These are phyloP conservation scores for Spodoptera picta DNA, from an alignment of 2,888 invertebrate species.

Conservation along the genomic window DNA sequence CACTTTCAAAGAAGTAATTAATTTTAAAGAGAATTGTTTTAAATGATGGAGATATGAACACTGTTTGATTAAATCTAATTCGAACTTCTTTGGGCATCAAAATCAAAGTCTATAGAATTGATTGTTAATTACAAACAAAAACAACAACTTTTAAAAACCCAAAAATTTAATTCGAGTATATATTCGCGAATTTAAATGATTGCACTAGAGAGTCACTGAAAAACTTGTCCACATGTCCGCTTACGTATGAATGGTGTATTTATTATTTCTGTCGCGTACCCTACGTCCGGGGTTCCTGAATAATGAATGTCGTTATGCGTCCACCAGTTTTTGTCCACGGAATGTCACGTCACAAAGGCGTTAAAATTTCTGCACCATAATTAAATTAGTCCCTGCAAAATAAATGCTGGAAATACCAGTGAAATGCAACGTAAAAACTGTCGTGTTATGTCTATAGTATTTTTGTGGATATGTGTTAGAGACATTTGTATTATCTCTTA, in stretches of 20 bases:
- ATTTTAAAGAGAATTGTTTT: not conserved
- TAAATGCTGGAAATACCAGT: slow-evolving; percentile 13
- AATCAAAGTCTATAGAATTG: too few species aligned
- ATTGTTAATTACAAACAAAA: too few species aligned
- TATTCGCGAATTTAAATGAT: slow-evolving; percentile 6
- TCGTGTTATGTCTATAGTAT: slow-evolving; percentile 30
- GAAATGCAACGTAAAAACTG: slow-evolving; percentile 14
- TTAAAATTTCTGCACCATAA: slow-evolving; percentile 24
- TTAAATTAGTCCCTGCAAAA: slow-evolving; percentile 19
- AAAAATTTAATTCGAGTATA: slow-evolving; percentile 1
- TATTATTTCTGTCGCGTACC: slow-evolving; percentile 65
- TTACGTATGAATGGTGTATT: slow-evolving; percentile 51
- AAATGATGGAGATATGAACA: not conserved
- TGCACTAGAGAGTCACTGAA: slow-evolving; percentile 37
- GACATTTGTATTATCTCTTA: too few species aligned
- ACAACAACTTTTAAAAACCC: too few species aligned
- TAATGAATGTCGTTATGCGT: slow-evolving; percentile 55
- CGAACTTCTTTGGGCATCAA: too few species aligned
- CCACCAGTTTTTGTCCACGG: slow-evolving; percentile 51
- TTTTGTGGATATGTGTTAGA: not conserved
- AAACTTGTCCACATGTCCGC: slow-evolving; percentile 28
- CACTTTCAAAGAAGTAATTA: slow-evolving; percentile 10
- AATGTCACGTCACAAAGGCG: slow-evolving; percentile 9
- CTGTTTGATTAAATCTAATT: too few species aligned
- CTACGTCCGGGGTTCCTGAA: slow-evolving; percentile 63